Evolutionary conservation across 92 coral and sea anemone genomes (phyloP).

Genomic region (Epizoanthus illoricatus): DNA sequence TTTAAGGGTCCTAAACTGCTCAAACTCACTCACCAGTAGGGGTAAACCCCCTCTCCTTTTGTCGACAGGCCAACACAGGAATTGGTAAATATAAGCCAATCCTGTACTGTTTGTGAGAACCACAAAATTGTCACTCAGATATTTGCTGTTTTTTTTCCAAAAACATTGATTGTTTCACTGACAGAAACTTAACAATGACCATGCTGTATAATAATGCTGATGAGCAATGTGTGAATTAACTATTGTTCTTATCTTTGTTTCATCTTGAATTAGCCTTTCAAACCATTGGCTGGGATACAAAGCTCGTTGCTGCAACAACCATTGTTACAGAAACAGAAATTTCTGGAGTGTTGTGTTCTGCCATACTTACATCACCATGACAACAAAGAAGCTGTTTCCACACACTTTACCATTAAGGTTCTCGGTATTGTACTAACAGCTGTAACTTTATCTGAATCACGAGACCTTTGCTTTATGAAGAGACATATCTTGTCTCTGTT

Average conservation of each 20-base stretch:
- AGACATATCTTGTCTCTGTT: constrained; percentile 57
- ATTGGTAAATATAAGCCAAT: too few relatives aligned
- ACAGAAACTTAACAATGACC: too few relatives aligned
- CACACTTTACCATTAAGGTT: constrained; percentile 49
- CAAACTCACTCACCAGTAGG: too few relatives aligned
- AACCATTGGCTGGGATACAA: not conserved
- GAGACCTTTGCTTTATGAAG: constrained; percentile 29
- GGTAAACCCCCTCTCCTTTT: too few relatives aligned
- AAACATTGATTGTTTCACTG: not conserved
- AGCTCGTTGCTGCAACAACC: constrained; percentile 23
- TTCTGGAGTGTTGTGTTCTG: constrained; percentile 49
- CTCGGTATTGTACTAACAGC: constrained; percentile 42
- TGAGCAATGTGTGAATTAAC: not conserved
- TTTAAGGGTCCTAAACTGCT: too few relatives aligned
- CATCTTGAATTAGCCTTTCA: constrained; percentile 31
- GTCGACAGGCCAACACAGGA: too few relatives aligned
- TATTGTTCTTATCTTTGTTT: not conserved
- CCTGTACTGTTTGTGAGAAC: too few relatives aligned
- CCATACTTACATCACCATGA: constrained; percentile 53
- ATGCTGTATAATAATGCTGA: not conserved
- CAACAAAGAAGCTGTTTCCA: constrained; percentile 43
- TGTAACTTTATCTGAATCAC: constrained; percentile 10
- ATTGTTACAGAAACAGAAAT: constrained; percentile 33
- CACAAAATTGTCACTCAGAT: too few relatives aligned
- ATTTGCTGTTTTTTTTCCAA: too few relatives aligned